Evolutionary conservation across 1,140 invertebrate species (phyloP).

Genomic region (Tribolium castaneum): DNA sequence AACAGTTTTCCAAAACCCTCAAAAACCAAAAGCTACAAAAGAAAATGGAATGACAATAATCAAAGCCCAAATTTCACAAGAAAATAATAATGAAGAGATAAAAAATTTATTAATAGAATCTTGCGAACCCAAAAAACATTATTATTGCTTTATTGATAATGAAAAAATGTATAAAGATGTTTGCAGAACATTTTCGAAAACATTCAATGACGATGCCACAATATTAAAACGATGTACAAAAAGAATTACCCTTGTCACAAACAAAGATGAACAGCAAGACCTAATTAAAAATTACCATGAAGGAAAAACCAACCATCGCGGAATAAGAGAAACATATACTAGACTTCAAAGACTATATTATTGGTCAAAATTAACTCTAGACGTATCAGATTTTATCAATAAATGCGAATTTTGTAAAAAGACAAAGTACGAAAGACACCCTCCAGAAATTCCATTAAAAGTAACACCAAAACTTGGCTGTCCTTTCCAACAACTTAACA

Average conservation of each 20-base stretch:
- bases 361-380: slow-evolving; percentile 30
- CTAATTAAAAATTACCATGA: slow-evolving; percentile 45
- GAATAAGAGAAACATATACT: slow-evolving; percentile 36
- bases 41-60: background rate
- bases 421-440: slow-evolving; percentile 27
- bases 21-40: background rate
- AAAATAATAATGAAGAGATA: background rate
- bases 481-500: slow-evolving; percentile 48
- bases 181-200: background rate
- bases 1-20: background rate
- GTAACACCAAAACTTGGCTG: slow-evolving; percentile 25
- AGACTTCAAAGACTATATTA: slow-evolving; percentile 42
- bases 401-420: slow-evolving; percentile 41
- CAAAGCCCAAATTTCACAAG: background rate
- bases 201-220: background rate
- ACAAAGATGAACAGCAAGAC: slow-evolving; percentile 20
- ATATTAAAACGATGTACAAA: background rate
- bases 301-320: slow-evolving; percentile 46
- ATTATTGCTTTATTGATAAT: background rate
- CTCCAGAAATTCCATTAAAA: slow-evolving; percentile 33
- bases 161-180: background rate
- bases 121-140: background rate
- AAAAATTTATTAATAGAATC: background rate
- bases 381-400: slow-evolving; percentile 44
- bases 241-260: background rate